phyloP scores from a whole-genome alignment of 2,888 invertebrate species.

The Mythimna ferrago region DNA sequence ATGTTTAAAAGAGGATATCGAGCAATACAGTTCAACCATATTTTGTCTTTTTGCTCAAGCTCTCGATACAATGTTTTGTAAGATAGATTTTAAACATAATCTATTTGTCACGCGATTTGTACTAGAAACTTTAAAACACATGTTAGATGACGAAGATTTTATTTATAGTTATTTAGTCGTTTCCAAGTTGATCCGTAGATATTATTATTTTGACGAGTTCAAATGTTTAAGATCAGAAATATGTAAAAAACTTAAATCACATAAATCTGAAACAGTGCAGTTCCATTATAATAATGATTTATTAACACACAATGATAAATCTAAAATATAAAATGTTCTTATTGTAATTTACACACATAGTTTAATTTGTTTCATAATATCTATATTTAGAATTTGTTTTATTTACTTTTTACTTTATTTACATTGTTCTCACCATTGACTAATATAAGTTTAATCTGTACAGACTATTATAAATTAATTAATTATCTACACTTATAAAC shows the following conservation, averaged over 20 bases:
- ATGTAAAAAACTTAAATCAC: slow-evolving; percentile 50
- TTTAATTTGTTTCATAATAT: neutral
- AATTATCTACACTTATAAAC: no score
- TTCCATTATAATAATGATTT: slow-evolving; percentile 60
- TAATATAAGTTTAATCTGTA: no score
- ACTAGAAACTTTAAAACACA: slow-evolving; percentile 50
- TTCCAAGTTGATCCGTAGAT: slow-evolving; percentile 21
- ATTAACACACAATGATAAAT: neutral
- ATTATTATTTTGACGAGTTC: slow-evolving; percentile 22
- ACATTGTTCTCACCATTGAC: no score
- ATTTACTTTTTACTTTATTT: no score
- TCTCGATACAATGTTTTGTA: slow-evolving; percentile 30
- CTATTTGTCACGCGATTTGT: neutral
- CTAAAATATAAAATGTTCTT: neutral
- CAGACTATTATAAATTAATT: no score
- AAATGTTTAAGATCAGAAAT: slow-evolving; percentile 47
- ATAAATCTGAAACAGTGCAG: slow-evolving; percentile 56
- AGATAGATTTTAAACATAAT: slow-evolving; percentile 10
- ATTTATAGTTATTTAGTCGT: slow-evolving; percentile 55
- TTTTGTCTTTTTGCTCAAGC: slow-evolving; percentile 54
- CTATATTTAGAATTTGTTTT: no score
- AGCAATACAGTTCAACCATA: slow-evolving; percentile 54
- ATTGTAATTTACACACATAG: neutral
- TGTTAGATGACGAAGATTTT: slow-evolving; percentile 50
- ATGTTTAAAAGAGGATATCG: slow-evolving; percentile 61